phyloP scores from a whole-genome alignment of 1,140 invertebrate species.

The Platyscapa corneri region DNA sequence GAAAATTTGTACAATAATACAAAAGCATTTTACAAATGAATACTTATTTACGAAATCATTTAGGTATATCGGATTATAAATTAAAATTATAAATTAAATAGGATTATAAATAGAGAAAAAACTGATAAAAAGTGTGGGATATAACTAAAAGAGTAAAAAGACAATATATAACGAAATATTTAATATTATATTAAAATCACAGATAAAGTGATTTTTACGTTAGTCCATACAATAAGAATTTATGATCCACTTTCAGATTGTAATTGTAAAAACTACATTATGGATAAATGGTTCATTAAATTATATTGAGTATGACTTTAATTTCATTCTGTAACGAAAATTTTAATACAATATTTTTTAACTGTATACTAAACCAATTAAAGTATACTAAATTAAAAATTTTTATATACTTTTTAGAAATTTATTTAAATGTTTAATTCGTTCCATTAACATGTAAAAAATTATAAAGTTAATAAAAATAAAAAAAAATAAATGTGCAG shows the following conservation, averaged over 20 bases:
- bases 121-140: not conserved
- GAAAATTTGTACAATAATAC: not conserved
- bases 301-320: not conserved
- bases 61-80: no score
- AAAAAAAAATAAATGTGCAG: no score
- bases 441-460: no score
- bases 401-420: no score
- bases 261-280: not conserved
- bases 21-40: constrained; percentile 19
- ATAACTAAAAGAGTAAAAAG: not conserved
- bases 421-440: no score
- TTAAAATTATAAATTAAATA: constrained; percentile 34
- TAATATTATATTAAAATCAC: not conserved
- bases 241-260: not conserved
- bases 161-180: not conserved
- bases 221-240: not conserved
- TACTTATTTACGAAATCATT: no score
- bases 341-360: not conserved
- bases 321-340: not conserved
- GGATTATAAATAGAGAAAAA: constrained; percentile 20
- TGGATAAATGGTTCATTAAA: not conserved
- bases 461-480: no score
- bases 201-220: not conserved
- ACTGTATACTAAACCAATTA: not conserved
- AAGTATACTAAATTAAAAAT: not conserved